Evolutionary conservation across 2,113 vertebrate species (phyloP).

Genomic region (rat (Rattus norvegicus)): GRCr8 NC_086021.1:110446001-110446500

Average conservation of each 20-base stretch:
- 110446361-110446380: background rate
- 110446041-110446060: background rate
- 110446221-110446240: background rate
- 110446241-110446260: background rate
- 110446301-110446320: background rate
- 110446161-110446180: slow-evolving; percentile 5
- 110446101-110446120: background rate
- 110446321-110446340: background rate
- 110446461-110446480: background rate
- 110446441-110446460: background rate
- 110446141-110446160: background rate
- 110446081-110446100: slow-evolving; percentile 67
- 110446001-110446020: background rate
- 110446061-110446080: slow-evolving; percentile 11
- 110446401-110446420: accelerated
- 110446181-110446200: slow-evolving; percentile 39
- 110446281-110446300: accelerated
- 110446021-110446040: background rate
- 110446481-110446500: background rate
- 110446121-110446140: background rate
- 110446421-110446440: background rate
- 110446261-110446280: background rate
- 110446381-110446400: background rate
- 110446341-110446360: background rate
- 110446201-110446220: slow-evolving; percentile 17